A percentile compares a stretch with the other conserved stretches of the same genome.
Conservation (phyloP, 2,113 vertebrate species). For the Syrmaticus mikado region DNA sequence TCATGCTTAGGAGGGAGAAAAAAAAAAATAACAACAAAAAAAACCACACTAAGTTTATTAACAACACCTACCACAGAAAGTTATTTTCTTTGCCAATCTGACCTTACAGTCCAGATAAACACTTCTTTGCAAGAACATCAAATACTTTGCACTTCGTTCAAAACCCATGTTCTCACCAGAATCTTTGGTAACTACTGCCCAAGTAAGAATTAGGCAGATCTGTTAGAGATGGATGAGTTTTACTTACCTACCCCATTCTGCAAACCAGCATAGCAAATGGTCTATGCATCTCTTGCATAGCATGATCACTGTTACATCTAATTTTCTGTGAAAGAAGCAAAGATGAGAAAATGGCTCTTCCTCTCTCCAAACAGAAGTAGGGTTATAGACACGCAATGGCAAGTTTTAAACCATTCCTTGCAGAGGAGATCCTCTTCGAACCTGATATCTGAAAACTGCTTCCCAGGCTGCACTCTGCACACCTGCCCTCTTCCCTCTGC, state of each 20-base stretch:
- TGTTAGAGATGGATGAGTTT: neutral
- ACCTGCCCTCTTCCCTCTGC: neutral
- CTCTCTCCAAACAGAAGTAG: neutral
- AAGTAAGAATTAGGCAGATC: neutral
- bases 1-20: neutral
- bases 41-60: neutral
- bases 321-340: neutral
- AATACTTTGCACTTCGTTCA: neutral
- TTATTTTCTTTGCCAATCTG: neutral
- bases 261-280: neutral
- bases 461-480: neutral
- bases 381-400: neutral
- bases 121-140: neutral
- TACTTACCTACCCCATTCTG: neutral
- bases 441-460: neutral
- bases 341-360: neutral
- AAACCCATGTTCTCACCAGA: neutral
- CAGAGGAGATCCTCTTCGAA: neutral
- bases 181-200: neutral
- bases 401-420: neutral
- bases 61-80: neutral
- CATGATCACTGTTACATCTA: neutral
- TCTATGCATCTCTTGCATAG: neutral
- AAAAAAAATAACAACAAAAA: neutral
- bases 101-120: neutral